phyloP scores from a whole-genome alignment of 23 tunicate species.

The Ascidia mentula region DNA sequence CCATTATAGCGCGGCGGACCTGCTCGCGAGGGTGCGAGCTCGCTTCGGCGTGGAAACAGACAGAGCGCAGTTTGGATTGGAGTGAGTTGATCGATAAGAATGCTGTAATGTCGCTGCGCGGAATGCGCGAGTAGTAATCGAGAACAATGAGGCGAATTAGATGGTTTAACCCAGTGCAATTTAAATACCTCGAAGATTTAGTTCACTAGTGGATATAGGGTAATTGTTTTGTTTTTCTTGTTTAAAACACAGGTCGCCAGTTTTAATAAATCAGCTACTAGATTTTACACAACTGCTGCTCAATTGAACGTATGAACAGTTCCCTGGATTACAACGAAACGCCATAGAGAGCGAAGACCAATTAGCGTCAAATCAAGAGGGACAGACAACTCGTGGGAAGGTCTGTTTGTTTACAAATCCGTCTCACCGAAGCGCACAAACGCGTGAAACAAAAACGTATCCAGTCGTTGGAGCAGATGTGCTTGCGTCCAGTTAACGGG shows the following conservation, averaged over 20 bases:
- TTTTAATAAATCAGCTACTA: no score
- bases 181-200: no score
- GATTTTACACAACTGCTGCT: no score
- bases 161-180: no score
- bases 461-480: not conserved
- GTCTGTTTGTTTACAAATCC: not conserved
- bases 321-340: no score
- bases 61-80: not conserved
- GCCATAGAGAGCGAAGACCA: no score
- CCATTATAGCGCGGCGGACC: not conserved
- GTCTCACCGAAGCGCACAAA: not conserved
- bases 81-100: not conserved
- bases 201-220: no score
- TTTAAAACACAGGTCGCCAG: no score
- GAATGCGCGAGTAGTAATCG: not conserved
- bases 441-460: not conserved
- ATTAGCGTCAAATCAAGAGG: no score
- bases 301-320: no score
- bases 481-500: not conserved
- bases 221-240: no score
- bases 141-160: not conserved
- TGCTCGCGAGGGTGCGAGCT: constrained; percentile 13
- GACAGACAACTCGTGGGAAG: not conserved
- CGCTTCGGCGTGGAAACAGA: not conserved
- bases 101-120: constrained; percentile 1